Evolutionary conservation across 1,140 invertebrate species (phyloP).

Genomic region (Camponotus pennsylvanicus): DNA sequence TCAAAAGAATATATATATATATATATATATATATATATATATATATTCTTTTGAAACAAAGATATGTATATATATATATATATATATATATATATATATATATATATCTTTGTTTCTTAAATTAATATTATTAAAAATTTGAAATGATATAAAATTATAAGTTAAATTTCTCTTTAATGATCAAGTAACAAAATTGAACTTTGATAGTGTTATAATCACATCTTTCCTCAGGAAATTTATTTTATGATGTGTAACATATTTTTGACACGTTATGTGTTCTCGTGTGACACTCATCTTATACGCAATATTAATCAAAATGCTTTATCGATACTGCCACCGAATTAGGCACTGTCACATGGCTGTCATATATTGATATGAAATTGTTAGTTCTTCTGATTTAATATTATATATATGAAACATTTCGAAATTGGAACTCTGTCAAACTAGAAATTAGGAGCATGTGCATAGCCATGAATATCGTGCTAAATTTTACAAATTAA

Average conservation of each 20-base stretch:
- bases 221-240: conserved; percentile 30
- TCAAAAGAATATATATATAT: background rate
- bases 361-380: background rate
- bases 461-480: conserved; percentile 14
- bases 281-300: background rate
- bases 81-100: background rate
- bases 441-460: conserved; percentile 42
- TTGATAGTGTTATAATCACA: background rate
- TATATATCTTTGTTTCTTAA: background rate
- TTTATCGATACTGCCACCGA: background rate
- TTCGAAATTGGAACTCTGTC: conserved; percentile 12
- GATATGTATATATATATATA: too few relatives aligned
- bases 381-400: background rate
- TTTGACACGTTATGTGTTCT: background rate
- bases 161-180: background rate
- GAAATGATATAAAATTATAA: background rate
- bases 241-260: background rate
- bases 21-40: background rate
- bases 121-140: background rate
- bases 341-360: background rate
- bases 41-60: too few relatives aligned
- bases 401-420: background rate
- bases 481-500: background rate
- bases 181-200: background rate
- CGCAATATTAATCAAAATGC: background rate